Evolutionary conservation across 2,797 vertebrate genomes (phyloP).

Genomic region (Propithecus perrieri): DNA sequence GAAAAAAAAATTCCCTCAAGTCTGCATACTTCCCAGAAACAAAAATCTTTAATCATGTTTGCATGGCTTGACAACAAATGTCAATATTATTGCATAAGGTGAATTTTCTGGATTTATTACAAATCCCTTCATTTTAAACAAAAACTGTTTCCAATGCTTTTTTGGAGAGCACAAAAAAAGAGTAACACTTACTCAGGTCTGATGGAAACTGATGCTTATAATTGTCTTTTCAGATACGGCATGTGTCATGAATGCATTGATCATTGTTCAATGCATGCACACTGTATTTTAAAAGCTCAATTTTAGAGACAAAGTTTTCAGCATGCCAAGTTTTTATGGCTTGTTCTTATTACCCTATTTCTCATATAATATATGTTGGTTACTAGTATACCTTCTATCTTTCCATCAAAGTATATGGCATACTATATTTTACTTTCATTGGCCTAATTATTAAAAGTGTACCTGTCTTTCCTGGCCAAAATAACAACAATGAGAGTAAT

Average conservation of each 20-base stretch:
- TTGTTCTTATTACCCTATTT: not conserved
- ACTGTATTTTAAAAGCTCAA: constrained; percentile 64
- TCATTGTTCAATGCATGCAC: constrained; percentile 63
- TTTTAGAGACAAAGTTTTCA: constrained; percentile 60
- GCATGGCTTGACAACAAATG: constrained; percentile 41
- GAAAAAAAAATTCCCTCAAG: not conserved
- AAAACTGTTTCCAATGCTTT: not conserved
- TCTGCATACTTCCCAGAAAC: constrained; percentile 54
- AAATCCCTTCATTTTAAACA: not conserved
- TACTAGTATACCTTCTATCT: not conserved
- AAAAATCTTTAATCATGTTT: constrained; percentile 40
- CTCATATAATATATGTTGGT: not conserved
- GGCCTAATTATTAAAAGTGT: not conserved
- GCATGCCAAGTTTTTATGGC: constrained; percentile 43
- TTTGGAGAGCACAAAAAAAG: not conserved
- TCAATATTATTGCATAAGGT: constrained; percentile 33
- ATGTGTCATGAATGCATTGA: constrained; percentile 72
- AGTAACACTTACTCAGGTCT: constrained; percentile 53
- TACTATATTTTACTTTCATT: not conserved
- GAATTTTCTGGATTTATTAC: not conserved
- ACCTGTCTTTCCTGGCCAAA: not conserved
- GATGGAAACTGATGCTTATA: constrained; percentile 63
- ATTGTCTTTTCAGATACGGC: constrained; percentile 54
- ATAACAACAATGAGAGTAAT: not conserved
- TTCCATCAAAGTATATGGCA: not conserved